These are phyloP conservation scores for Malurus leucopterus DNA, from an alignment of 2,797 vertebrate genomes.

Conservation along the genomic window DNA sequence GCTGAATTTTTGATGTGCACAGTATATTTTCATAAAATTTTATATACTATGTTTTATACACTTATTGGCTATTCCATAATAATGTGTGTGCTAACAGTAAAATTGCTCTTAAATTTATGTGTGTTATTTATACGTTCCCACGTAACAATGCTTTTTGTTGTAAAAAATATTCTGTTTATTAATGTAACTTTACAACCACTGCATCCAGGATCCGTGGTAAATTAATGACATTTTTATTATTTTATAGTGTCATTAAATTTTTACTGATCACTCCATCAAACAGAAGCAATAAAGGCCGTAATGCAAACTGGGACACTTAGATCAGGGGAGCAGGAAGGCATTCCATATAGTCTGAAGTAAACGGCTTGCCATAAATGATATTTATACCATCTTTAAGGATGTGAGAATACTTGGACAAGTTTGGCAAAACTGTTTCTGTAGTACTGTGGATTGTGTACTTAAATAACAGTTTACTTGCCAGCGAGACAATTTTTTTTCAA, in stretches of 20 bases:
- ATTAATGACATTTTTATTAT: conserved; percentile 99
- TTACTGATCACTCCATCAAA: conserved; percentile 98
- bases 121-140: conserved; percentile 87
- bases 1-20: conserved; percentile 81
- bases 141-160: conserved; percentile 89
- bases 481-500: conserved; percentile 69
- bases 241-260: conserved; percentile 99
- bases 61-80: conserved; percentile 95
- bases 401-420: conserved; percentile 81
- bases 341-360: conserved; percentile 75
- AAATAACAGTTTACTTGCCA: conserved; percentile 79
- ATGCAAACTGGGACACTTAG: conserved; percentile 83
- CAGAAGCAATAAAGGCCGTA: conserved; percentile 90
- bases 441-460: conserved; percentile 79
- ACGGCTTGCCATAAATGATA: conserved; percentile 82
- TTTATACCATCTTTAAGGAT: conserved; percentile 82
- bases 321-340: conserved; percentile 76
- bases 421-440: conserved; percentile 82
- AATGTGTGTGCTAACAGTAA: conserved; percentile 90
- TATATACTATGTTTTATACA: conserved; percentile 98
- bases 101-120: conserved; percentile 89
- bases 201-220: conserved; percentile 94
- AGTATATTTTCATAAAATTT: conserved; percentile 95
- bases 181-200: conserved; percentile 92
- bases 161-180: conserved; percentile 93